These are phyloP conservation scores for Zaprionus ornatus DNA, from an alignment of 1,140 invertebrate species.

Conservation along the genomic window DNA sequence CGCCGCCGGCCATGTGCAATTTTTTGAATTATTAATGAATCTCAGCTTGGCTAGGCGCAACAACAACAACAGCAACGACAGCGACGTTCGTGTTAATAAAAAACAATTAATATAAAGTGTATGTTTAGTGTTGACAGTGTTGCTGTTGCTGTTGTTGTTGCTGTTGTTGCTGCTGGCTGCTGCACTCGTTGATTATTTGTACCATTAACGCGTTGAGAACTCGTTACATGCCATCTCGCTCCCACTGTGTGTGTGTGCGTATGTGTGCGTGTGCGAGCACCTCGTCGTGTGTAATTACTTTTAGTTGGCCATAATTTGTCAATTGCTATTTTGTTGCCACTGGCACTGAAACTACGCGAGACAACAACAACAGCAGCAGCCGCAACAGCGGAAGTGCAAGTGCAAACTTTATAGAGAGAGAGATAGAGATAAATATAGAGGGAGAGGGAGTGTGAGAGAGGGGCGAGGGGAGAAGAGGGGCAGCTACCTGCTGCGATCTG, in stretches of 20 bases:
- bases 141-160: slow-evolving; percentile 43
- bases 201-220: slow-evolving; percentile 77
- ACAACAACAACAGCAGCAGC: slow-evolving; percentile 10
- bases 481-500: slow-evolving; percentile 20
- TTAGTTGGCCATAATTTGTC: slow-evolving; percentile 82
- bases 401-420: slow-evolving; percentile 22
- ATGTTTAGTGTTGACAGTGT: slow-evolving; percentile 78
- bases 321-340: slow-evolving; percentile 77
- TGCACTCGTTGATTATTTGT: slow-evolving; percentile 78
- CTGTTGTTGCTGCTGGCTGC: slow-evolving; percentile 36
- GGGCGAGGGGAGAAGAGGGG: slow-evolving; percentile 20
- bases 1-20: slow-evolving; percentile 76
- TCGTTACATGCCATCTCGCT: slow-evolving; percentile 62
- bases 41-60: slow-evolving; percentile 48
- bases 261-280: slow-evolving; percentile 26
- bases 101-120: slow-evolving; percentile 82
- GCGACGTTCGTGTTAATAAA: slow-evolving; percentile 74
- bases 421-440: neutral
- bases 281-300: slow-evolving; percentile 76
- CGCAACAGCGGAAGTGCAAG: slow-evolving; percentile 66
- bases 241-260: slow-evolving; percentile 1
- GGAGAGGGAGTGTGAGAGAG: neutral
- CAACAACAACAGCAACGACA: slow-evolving; percentile 19
- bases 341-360: slow-evolving; percentile 39
- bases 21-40: slow-evolving; percentile 81